phyloP scores from a whole-genome alignment of 2,113 vertebrate genomes.

The Lamprologus sp. region DNA sequence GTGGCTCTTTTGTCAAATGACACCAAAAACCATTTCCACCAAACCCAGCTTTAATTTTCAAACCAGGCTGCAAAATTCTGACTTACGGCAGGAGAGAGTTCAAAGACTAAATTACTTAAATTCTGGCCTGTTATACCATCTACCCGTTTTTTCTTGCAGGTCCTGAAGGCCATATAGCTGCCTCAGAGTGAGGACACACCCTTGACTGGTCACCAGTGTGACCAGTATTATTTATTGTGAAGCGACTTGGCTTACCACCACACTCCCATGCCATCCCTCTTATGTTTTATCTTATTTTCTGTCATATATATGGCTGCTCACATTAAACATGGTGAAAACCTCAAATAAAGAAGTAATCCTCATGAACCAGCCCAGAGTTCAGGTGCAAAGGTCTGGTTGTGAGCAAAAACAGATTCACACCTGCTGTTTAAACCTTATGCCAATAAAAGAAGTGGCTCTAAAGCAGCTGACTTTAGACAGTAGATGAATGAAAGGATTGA shows the following conservation, averaged over 20 bases:
- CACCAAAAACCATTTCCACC: not conserved
- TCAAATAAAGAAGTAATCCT: not conserved
- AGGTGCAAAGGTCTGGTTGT: not conserved
- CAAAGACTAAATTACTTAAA: not conserved
- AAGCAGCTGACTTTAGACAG: not conserved
- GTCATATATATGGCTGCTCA: not conserved
- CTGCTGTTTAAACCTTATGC: not conserved
- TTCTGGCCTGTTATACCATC: not conserved
- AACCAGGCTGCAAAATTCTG: not conserved
- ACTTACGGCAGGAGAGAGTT: not conserved
- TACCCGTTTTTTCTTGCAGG: not conserved
- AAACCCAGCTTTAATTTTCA: not conserved
- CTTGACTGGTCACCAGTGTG: not conserved
- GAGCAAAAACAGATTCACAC: not conserved
- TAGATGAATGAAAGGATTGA: not conserved
- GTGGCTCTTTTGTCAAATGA: not conserved
- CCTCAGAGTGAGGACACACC: not conserved
- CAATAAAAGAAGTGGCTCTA: not conserved
- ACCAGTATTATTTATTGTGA: not conserved
- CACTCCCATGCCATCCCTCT: not conserved
- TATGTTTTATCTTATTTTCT: not conserved
- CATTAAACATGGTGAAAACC: not conserved
- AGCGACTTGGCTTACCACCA: not conserved
- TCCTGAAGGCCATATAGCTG: not conserved
- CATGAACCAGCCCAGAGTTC: not conserved